Evolutionary conservation across 1,140 invertebrate species (phyloP).

Genomic region (Eupristina koningsbergeri): DNA sequence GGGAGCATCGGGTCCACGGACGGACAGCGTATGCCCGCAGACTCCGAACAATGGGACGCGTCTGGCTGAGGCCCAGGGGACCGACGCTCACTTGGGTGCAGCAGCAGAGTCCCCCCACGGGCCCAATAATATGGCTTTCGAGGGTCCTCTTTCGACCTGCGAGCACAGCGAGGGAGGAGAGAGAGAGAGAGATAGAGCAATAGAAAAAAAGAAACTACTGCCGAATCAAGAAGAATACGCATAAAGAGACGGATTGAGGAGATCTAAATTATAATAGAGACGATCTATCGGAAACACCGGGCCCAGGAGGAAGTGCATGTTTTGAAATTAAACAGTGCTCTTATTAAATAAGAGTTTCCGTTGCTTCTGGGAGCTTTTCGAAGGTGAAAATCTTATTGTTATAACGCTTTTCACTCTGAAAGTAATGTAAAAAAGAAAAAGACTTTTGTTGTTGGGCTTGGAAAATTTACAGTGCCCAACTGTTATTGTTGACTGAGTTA

Average conservation of each 20-base stretch:
- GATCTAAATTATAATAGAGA: slow-evolving; percentile 5
- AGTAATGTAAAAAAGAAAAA: too few relatives aligned
- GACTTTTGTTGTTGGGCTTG: too few relatives aligned
- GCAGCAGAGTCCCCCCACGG: neutral
- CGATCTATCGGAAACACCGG: neutral
- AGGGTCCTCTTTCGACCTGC: neutral
- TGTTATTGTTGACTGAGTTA: too few relatives aligned
- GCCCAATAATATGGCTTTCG: neutral
- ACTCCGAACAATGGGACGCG: slow-evolving; percentile 14
- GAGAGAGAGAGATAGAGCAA: neutral
- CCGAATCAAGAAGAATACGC: neutral
- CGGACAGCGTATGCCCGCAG: neutral
- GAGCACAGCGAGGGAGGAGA: too few relatives aligned
- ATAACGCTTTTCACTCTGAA: too few relatives aligned
- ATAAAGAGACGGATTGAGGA: slow-evolving; percentile 6
- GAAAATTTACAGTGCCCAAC: too few relatives aligned
- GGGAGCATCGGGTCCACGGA: neutral
- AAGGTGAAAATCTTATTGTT: neutral
- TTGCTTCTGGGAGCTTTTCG: neutral
- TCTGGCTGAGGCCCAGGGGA: slow-evolving; percentile 3
- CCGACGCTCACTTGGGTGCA: neutral
- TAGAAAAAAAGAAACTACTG: neutral
- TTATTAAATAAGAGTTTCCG: neutral
- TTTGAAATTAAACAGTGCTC: neutral
- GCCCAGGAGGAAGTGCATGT: neutral